Percentiles rank a stretch among this genome's conserved stretches.
These are phyloP conservation scores for Perognathus longimembris DNA, from an alignment of 2,113 vertebrate genomes.

Conservation along the genomic window DNA sequence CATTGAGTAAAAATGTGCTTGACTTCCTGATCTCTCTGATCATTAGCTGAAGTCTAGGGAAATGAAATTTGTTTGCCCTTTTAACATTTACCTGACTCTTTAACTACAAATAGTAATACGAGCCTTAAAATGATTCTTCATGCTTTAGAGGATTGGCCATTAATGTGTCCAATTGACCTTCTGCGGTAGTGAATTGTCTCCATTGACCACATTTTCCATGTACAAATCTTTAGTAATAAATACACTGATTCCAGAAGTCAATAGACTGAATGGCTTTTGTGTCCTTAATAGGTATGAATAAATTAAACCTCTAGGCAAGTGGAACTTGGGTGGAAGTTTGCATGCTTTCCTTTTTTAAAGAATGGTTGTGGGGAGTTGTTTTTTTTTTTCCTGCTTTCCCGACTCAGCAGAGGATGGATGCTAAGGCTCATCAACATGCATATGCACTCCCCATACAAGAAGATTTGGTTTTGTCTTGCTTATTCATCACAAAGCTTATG, in stretches of 20 bases:
- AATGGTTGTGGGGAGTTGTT: conserved; percentile 35
- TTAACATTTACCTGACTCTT: conserved; percentile 78
- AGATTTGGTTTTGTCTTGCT: conserved; percentile 67
- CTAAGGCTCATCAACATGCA: conserved; percentile 8
- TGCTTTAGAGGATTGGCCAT: conserved; percentile 82
- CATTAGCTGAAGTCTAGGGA: conserved; percentile 61
- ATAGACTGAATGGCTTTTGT: conserved; percentile 69
- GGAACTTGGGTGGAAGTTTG: conserved; percentile 70
- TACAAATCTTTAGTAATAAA: conserved; percentile 84
- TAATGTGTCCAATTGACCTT: conserved; percentile 80
- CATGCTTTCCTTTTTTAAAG: conserved; percentile 60
- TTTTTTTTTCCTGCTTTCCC: conserved; percentile 45
- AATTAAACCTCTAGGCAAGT: conserved; percentile 82
- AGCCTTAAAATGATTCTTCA: conserved; percentile 80
- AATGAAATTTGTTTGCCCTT: conserved; percentile 79
- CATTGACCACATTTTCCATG: conserved; percentile 75
- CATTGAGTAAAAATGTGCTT: conserved; percentile 53
- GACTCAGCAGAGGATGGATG: conserved; percentile 60
- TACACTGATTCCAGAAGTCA: conserved; percentile 80
- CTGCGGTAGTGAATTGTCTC: conserved; percentile 79
- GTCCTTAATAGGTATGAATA: conserved; percentile 78
- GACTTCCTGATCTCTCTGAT: conserved; percentile 61
- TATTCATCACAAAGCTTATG: conserved; percentile 70
- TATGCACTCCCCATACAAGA: neutral
- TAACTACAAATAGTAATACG: conserved; percentile 82